Evolutionary conservation across 1,140 invertebrate species (phyloP).

Genomic region (Drosophila sulfurigaster): DNA sequence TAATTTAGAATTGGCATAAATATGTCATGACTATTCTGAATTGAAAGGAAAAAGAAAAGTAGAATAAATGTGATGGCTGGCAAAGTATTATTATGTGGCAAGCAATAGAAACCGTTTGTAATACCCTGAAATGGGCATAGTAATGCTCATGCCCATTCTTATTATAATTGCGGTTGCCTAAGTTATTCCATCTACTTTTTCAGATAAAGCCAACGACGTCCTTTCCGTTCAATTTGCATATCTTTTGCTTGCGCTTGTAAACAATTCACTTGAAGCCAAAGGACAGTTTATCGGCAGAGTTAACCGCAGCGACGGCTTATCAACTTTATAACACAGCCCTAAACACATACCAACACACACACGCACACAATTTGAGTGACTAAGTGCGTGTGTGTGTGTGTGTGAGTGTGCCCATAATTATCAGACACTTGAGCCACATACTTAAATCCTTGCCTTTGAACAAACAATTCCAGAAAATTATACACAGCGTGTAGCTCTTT

Average conservation of each 20-base stretch:
- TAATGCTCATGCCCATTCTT: slow-evolving; percentile 5
- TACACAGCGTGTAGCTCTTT: slow-evolving; percentile 6
- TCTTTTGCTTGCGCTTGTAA: slow-evolving; percentile 30
- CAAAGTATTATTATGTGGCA: neutral
- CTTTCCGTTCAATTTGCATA: slow-evolving; percentile 22
- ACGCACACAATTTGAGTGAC: neutral
- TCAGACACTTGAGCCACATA: slow-evolving; percentile 51
- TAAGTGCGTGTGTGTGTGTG: neutral
- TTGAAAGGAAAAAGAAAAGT: neutral
- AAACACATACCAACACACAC: slow-evolving; percentile 15
- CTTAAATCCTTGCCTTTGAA: slow-evolving; percentile 51
- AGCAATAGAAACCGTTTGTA: slow-evolving; percentile 7
- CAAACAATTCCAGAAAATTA: slow-evolving; percentile 48
- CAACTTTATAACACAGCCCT: slow-evolving; percentile 36
- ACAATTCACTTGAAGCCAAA: slow-evolving; percentile 24
- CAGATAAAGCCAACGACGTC: neutral
- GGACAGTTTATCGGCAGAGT: slow-evolving; percentile 45
- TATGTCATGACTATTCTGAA: neutral
- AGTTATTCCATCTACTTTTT: slow-evolving; percentile 21
- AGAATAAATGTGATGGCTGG: neutral
- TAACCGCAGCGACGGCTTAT: slow-evolving; percentile 46
- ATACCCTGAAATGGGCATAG: slow-evolving; percentile 9
- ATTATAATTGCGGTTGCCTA: slow-evolving; percentile 24
- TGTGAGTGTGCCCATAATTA: slow-evolving; percentile 40
- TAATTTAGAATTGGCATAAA: too few species aligned